Evolutionary conservation across 2,797 vertebrate species (phyloP), one percentile per base, ranked within the genome.

Genomic region (Podarcis siculus): DNA sequence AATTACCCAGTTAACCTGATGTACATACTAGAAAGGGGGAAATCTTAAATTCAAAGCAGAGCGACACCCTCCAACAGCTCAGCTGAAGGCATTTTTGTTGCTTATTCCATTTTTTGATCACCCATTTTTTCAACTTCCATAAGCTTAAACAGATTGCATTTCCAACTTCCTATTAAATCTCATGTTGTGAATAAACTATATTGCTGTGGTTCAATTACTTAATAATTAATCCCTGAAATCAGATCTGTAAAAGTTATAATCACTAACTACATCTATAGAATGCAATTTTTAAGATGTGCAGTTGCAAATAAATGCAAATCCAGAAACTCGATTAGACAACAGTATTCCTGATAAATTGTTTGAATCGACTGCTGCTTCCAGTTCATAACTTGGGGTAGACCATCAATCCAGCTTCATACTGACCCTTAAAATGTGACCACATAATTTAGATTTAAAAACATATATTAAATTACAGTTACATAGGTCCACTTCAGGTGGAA

Each of bases 161-260:
- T 64, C 61, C 76, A 85, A 72, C 82, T 79, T 85, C 39, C 79
- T n/a, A 7, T 78, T 84, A 80, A 42, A 87, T 49, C 17, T 86
- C 35, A 77, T 9, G 49, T 55, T 55, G 13, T 15, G 49, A 10
- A 67, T 45, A n/a, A 69, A 25, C 91, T 81, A 42, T 42, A 42
- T 42, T 42, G 42, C 42, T 42, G 87, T 73, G 66, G 49, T 23
- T 85, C 82, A 89, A 49, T 10, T 58, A 88, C 82, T 73, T 15
- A 86, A 37, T n/a, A 9, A 82, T 72, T 5, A 93, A 86, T 87
- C 37, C 81, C 49, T 30, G 79, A 80, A 73, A 89, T 61, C 66
- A 82, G 55, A 10, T 77, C 73, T 82, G 69, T 10, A 79, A 49
- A 85, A 92, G 90, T 71, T 67, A 82, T 88, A 84, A 79, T 75